Base-by-base conservation (phyloP, 1,140 invertebrate species). In the Zaprionus gabonicus region DNA sequence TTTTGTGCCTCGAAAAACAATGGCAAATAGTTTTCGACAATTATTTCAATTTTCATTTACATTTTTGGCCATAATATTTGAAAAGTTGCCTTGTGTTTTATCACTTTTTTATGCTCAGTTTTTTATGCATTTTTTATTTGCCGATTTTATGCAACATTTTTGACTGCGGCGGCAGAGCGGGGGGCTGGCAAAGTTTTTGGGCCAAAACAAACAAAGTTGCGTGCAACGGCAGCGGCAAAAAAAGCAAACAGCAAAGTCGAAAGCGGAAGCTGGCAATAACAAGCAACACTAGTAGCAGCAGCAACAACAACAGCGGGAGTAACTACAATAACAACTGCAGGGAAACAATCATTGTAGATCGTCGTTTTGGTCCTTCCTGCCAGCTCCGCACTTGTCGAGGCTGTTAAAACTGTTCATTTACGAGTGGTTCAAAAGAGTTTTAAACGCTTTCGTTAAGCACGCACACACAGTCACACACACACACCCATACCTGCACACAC, bases 41-140 rank as follows among this genome's bases (percentile, higher is more conserved):
- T 64, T 69, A 77, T 77, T 80, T 77, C 58, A 67, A 80, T 72
- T 77, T 80, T 69, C 58, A 76, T 68, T 76, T 76, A 67, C 70
- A 72, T 76, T 76, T 72, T 72, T 72, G 38, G 46, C 56, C 64
- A 62, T 67, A 76, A 66, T 76, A 76, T 72, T 76, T 71, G 68
- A 65, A 76, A 71, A 76, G 31, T 71, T 71, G 31, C 36, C 36
- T 38, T 28, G 15, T 34, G 31, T 34, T 58, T 36, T 58, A 25
- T 36, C 56, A 36, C 56, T 58, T 41, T 56, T 34, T 20, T 51
- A 17, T 51, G 36, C n/a, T 44, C 34, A n/a, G 41, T 44, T 28
- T 55, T 65, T 60, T 66, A 13, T 65, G 38, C 9, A 71, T 44
- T 65, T 73, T 79, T 68, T 55, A 34, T 60, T 64, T 28, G 58